Percentiles rank a stretch among this genome's conserved stretches.
Evolutionary conservation across 2,888 invertebrate species (phyloP).

Genomic region (Pollenia griseotomentosa): DNA sequence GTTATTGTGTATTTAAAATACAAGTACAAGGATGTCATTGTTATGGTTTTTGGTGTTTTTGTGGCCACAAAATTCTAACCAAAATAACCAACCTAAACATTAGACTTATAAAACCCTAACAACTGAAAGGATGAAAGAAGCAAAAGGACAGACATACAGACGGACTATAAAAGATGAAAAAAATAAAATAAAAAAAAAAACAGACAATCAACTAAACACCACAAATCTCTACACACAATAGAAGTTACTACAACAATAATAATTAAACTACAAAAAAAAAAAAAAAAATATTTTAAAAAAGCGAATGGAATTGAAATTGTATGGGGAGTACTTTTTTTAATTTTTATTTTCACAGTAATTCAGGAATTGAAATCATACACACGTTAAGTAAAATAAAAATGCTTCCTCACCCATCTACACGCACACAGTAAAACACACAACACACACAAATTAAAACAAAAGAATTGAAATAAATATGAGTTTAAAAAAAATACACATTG

Average conservation of each 20-base stretch:
- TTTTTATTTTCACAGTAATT: constrained; percentile 50
- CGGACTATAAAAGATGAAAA: background rate
- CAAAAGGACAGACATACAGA: constrained; percentile 5
- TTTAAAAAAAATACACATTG: constrained; percentile 43
- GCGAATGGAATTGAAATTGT: constrained; percentile 52
- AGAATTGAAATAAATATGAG: constrained; percentile 50
- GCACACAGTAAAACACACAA: background rate
- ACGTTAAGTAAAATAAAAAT: constrained; percentile 35
- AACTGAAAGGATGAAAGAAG: constrained; percentile 13
- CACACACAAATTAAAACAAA: constrained; percentile 53
- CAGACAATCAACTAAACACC: constrained; percentile 64
- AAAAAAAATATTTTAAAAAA: constrained; percentile 23
- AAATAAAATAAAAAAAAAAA: background rate
- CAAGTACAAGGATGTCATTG: constrained; percentile 65
- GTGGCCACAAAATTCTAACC: constrained; percentile 71
- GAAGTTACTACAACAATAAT: constrained; percentile 42
- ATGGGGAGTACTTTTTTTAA: constrained; percentile 22
- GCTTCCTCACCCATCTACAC: background rate
- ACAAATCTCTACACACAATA: constrained; percentile 65
- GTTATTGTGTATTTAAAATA: constrained; percentile 45
- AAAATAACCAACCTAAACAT: constrained; percentile 61
- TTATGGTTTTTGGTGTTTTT: constrained; percentile 62
- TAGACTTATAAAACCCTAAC: constrained; percentile 61
- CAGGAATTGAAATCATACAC: constrained; percentile 55
- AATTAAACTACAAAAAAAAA: constrained; percentile 26